A percentile compares a stretch with the other conserved stretches of the same genome.
These are phyloP conservation scores for Florisuga fusca DNA, from an alignment of 2,797 vertebrate genomes.

Conservation along the genomic window DNA sequence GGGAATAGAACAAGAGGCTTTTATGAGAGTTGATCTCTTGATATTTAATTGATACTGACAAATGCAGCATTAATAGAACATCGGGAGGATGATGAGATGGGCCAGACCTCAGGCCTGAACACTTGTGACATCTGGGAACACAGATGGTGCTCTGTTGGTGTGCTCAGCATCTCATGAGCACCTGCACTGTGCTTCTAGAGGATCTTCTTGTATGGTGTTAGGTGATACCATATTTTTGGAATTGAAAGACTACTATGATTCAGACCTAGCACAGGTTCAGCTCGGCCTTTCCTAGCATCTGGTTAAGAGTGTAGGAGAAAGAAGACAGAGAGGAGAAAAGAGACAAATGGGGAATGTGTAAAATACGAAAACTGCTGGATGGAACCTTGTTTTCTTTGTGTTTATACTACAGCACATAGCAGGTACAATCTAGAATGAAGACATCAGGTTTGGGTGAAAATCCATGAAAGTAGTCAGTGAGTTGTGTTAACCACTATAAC, in stretches of 20 bases:
- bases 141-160: neutral
- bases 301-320: neutral
- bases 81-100: neutral
- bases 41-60: constrained; percentile 16
- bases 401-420: neutral
- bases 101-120: neutral
- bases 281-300: neutral
- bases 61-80: neutral
- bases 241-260: neutral
- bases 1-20: neutral
- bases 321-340: neutral
- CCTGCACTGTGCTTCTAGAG: neutral
- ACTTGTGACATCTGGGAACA: accelerated
- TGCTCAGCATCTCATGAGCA: neutral
- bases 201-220: neutral
- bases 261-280: neutral
- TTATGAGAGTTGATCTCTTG: neutral
- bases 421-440: neutral
- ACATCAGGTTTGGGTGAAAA: neutral
- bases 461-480: neutral
- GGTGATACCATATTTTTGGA: neutral
- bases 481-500: neutral
- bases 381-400: neutral
- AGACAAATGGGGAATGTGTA: neutral
- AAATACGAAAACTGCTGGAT: neutral